phyloP scores from a whole-genome alignment of 92 coral and sea anemone genomes.

The Epizoanthus scotinus region DNA sequence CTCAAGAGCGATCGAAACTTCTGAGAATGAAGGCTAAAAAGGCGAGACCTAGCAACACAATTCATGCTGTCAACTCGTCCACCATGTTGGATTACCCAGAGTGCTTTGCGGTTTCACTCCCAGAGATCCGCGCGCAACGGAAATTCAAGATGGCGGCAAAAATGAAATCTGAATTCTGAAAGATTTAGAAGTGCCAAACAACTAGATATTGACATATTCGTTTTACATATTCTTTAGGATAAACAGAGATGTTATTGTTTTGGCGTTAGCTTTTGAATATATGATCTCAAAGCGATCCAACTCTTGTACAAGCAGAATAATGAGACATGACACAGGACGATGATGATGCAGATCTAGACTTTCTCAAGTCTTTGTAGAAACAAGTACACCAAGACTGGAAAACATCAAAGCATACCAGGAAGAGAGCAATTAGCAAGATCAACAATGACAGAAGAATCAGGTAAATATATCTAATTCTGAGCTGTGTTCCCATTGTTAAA shows the following conservation, averaged over 20 bases:
- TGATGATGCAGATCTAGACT: no score
- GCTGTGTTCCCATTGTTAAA: no score
- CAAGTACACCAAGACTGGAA: not conserved
- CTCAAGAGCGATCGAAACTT: not conserved
- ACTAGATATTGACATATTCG: no score
- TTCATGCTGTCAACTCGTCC: conserved; percentile 37
- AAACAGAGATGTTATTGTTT: not conserved
- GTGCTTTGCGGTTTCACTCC: conserved; percentile 46
- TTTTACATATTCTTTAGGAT: no score
- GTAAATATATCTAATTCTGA: not conserved
- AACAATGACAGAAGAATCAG: conserved; percentile 28
- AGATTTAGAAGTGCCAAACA: no score
- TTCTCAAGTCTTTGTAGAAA: no score
- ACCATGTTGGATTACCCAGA: conserved; percentile 80
- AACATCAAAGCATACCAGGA: not conserved
- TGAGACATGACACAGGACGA: no score
- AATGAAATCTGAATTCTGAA: not conserved
- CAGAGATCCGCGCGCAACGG: conserved; percentile 47
- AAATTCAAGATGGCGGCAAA: conserved; percentile 55
- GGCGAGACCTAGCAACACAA: conserved; percentile 34
- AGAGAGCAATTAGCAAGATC: not conserved
- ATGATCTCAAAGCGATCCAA: not conserved
- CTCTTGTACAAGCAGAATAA: no score
- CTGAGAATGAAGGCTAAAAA: conserved; percentile 14
- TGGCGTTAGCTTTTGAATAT: not conserved